phyloP scores from a whole-genome alignment of 2,113 vertebrate species.

The Miniopterus natalensis region DNA sequence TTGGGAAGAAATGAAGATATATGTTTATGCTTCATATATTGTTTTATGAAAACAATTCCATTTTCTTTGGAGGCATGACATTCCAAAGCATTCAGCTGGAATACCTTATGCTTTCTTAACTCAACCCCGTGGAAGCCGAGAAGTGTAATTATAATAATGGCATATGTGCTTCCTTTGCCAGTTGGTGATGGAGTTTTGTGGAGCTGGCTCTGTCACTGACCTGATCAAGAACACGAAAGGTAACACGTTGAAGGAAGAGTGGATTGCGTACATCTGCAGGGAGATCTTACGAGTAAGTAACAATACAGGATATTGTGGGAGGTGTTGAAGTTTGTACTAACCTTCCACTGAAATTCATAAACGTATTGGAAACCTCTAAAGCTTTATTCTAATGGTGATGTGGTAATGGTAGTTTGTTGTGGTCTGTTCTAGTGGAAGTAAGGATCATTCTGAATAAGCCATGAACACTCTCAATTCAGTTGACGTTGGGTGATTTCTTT shows the following conservation, averaged over 20 bases:
- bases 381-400: not conserved
- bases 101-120: not conserved
- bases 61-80: not conserved
- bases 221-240: slow-evolving; percentile 99
- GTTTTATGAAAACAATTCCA: not conserved
- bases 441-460: not conserved
- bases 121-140: not conserved
- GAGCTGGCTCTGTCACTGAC: slow-evolving; percentile 97
- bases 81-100: not conserved
- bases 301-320: not conserved
- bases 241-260: slow-evolving; percentile 98
- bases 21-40: not conserved
- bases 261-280: slow-evolving; percentile 99
- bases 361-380: not conserved
- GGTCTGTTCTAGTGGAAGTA: not conserved
- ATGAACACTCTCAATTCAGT: not conserved
- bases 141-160: slow-evolving; percentile 17
- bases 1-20: slow-evolving; percentile 6
- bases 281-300: slow-evolving; percentile 96
- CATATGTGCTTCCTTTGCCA: slow-evolving; percentile 82
- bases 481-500: not conserved
- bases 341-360: not conserved
- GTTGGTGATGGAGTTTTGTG: slow-evolving; percentile 99
- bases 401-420: not conserved
- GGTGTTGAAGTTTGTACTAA: not conserved